phyloP scores from a whole-genome alignment of 2,797 vertebrate species.

The Mastacembelus armatus region DNA sequence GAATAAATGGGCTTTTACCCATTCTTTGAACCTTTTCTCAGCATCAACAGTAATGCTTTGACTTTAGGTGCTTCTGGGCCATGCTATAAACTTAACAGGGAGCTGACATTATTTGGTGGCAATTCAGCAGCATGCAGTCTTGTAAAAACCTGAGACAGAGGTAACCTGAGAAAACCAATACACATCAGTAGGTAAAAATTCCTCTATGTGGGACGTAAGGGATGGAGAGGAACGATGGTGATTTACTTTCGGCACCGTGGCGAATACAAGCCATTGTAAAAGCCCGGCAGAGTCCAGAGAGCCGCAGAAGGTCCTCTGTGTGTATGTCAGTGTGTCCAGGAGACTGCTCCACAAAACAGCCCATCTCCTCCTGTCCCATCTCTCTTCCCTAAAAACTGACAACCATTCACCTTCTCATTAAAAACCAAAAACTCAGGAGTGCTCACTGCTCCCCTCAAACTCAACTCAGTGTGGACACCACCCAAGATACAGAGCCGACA shows the following conservation, averaged over 20 bases:
- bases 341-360: conserved; percentile 59
- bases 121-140: conserved; percentile 51
- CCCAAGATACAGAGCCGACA: conserved; percentile 27
- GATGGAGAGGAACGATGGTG: conserved; percentile 45
- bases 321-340: conserved; percentile 51
- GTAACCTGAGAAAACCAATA: conserved; percentile 45
- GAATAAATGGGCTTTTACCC: conserved; percentile 67
- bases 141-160: conserved; percentile 39
- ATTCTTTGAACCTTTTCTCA: conserved; percentile 42
- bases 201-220: conserved; percentile 31
- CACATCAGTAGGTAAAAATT: conserved; percentile 59
- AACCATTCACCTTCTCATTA: conserved; percentile 52
- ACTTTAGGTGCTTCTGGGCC: conserved; percentile 28
- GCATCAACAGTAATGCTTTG: conserved; percentile 36
- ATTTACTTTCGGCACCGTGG: conserved; percentile 77
- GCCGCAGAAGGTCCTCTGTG: conserved; percentile 80
- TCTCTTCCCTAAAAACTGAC: conserved; percentile 57
- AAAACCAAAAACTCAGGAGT: conserved; percentile 69
- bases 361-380: conserved; percentile 36
- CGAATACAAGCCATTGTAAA: conserved; percentile 99
- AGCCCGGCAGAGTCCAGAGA: conserved; percentile 88
- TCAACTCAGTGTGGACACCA: conserved; percentile 38
- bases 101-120: conserved; percentile 35
- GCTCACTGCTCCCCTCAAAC: conserved; percentile 38
- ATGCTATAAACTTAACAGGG: conserved; percentile 16